Percentiles rank a stretch among this genome's conserved stretches.
Evolutionary conservation across 2,888 invertebrate genomes (phyloP).

Genomic region (Poecilus cupreus): DNA sequence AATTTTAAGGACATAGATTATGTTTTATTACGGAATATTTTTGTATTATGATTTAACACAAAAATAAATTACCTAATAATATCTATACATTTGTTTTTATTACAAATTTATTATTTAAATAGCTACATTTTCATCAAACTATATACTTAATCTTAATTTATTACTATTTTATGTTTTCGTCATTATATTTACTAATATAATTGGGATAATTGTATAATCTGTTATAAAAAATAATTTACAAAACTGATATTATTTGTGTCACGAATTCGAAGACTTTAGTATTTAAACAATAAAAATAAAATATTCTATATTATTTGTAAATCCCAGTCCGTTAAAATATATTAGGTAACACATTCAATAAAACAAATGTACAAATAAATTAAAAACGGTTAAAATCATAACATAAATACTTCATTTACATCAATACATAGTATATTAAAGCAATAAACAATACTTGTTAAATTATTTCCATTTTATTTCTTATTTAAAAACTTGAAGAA

Average conservation of each 20-base stretch:
- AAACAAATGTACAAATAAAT: conserved; percentile 27
- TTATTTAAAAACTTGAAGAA: conserved; percentile 24
- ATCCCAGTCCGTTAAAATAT: conserved; percentile 23
- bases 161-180: conserved; percentile 32
- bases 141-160: conserved; percentile 28
- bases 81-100: conserved; percentile 36
- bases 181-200: conserved; percentile 12
- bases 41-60: no score
- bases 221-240: conserved; percentile 43
- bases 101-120: conserved; percentile 54
- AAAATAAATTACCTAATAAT: not conserved
- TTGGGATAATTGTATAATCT: conserved; percentile 22
- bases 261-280: conserved; percentile 14
- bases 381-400: not conserved
- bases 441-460: not conserved
- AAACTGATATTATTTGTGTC: conserved; percentile 39
- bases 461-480: conserved; percentile 36
- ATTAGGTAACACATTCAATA: conserved; percentile 10
- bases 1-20: not conserved
- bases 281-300: conserved; percentile 26
- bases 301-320: conserved; percentile 21
- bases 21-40: not conserved
- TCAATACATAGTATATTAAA: not conserved
- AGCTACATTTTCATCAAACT: conserved; percentile 49
- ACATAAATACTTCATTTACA: conserved; percentile 19